Evolutionary conservation across 1,140 invertebrate species (phyloP).

Genomic region (Wiebesia pumilae): DNA sequence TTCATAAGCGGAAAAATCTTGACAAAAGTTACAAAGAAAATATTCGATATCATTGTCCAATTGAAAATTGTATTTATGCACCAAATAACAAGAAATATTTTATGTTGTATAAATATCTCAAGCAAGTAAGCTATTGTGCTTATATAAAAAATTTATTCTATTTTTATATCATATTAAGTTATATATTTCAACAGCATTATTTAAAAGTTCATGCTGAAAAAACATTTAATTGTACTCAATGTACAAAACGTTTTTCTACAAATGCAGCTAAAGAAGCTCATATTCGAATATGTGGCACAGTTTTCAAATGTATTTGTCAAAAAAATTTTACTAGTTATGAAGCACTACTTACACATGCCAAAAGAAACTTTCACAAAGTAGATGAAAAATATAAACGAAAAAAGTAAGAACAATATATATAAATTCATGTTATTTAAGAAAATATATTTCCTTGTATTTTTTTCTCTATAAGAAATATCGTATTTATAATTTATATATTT

Average conservation of each 20-base stretch:
- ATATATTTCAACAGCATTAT: slow-evolving; percentile 76
- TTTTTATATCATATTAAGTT: neutral
- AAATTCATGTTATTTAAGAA: neutral
- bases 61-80: slow-evolving; percentile 69
- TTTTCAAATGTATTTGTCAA: slow-evolving; percentile 76
- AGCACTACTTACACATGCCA: slow-evolving; percentile 77
- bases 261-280: slow-evolving; percentile 73
- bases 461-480: too few species aligned
- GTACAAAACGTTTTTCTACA: slow-evolving; percentile 77
- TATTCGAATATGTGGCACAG: slow-evolving; percentile 73
- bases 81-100: slow-evolving; percentile 67
- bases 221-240: slow-evolving; percentile 74
- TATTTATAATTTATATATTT: too few species aligned
- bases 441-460: too few species aligned
- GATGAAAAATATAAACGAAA: slow-evolving; percentile 68
- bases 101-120: slow-evolving; percentile 71
- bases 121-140: slow-evolving; percentile 66
- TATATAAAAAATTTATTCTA: slow-evolving; percentile 20
- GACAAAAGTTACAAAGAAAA: slow-evolving; percentile 64
- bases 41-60: slow-evolving; percentile 70
- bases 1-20: slow-evolving; percentile 67
- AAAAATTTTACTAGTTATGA: slow-evolving; percentile 76
- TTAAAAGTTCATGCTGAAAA: slow-evolving; percentile 79
- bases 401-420: slow-evolving; percentile 57
- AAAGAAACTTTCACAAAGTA: slow-evolving; percentile 74